Evolutionary conservation across 2,888 invertebrate species (phyloP), one percentile per base, ranked within the genome.

Genomic region (Netelia fuscicornis): DNA sequence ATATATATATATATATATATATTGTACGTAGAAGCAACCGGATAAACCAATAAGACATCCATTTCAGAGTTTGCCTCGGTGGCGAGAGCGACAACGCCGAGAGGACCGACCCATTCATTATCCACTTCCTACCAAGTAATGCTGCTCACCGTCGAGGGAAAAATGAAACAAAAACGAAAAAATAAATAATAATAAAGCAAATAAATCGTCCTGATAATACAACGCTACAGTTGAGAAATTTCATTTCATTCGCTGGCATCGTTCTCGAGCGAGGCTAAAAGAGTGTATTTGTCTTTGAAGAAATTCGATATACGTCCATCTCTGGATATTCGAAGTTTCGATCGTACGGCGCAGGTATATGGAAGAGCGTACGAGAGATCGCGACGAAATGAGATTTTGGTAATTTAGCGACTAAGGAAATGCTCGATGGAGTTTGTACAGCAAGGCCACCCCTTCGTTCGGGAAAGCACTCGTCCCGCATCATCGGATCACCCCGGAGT

Each of bases 11-110:
- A 83, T 48, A 65, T 78, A 83, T 48, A 65, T 84, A 85, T 86
- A 83, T 78, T 17, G 20, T 20, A 83, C 42, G 62, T 76, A 84
- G 77, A 86, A 70, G 56, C 88, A 88, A 87, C 85, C 87, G 90
- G 89, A 90, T 92, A 92, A 92, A 89, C 89, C 91, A 91, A 92
- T 92, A 91, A 91, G 89, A 89, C 88, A 85, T 87, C 87, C 87
- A 88, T 91, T 89, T 90, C 89, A 87, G 86, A 87, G 71, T 62
- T 74, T 77, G 58, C 42, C 56, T 65, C 67, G 44, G 70, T 70
- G 44, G 42, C 9, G 64, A 23, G 72, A 62, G 67, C 58, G 65
- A 71, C 44, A 75, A 64, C 68, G 58, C 62, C 82, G 58, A 67
- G 60, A 58, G 70, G 48, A 60, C 72, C 70, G 70, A 87, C 78